Base-by-base conservation (phyloP, 1,140 invertebrate species). In the Zophobas morio region DNA sequence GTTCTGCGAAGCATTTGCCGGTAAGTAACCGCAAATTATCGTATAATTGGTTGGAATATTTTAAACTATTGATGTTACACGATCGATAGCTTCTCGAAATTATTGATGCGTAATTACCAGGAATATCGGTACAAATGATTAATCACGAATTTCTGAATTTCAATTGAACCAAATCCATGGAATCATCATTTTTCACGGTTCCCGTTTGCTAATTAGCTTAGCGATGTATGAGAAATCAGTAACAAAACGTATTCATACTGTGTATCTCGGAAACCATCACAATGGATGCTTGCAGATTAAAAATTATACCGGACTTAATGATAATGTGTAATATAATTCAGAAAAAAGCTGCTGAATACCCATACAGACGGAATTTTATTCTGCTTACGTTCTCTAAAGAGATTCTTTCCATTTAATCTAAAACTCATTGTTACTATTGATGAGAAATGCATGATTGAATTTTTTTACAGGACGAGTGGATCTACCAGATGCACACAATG, bases 1-100 rank as follows among this genome's bases (percentile, higher is more conserved):
- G 35, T 94, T 92, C 86, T 94, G 93, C 86, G 93, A 94, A 86
- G 93, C 92, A 74, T 93, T 94, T 84, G 90, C 93, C 56, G 93
- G 93, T 89, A 88, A 91, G 87, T 87, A 40, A 47, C 6, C 6
- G 49, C 49, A 4, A 20, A 20, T 20, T 20, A 20, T 20, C 20
- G 20, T 20, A 20, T 20, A 20, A 20, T 20, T 20, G 20, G 20
- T 20, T 20, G 20, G 20, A 20, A 20, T 20, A 20, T 20, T 20
- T 20, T 20, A 20, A 20, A 20, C 20, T 20, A 20, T 20, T 20
- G 20, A 20, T 20, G 20, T 20, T 20, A 20, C 20, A 20, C 20
- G 20, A 66, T 42, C 33, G 1, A 39, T 20, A 51, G 20, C 6
- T 1, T 74, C 49, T 6, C 39, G 37, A 34, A 71, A 53, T 53